phyloP scores from a whole-genome alignment of 2,113 vertebrate species.

The Microcebus ravelobensis region DNA sequence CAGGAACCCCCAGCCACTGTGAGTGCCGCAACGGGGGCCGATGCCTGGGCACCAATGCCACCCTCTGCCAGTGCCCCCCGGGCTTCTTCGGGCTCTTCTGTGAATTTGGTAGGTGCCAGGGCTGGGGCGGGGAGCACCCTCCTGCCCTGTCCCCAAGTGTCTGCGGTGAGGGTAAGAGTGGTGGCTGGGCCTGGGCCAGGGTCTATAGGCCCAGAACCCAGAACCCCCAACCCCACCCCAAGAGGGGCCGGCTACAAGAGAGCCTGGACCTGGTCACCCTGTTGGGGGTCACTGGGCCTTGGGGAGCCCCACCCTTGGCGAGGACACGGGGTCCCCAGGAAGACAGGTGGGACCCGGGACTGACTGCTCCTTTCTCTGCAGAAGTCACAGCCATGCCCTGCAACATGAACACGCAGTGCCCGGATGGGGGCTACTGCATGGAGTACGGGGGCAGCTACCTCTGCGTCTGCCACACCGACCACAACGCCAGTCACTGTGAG shows the following conservation, averaged over 20 bases:
- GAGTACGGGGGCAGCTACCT: constrained; percentile 95
- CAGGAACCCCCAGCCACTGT: constrained; percentile 87
- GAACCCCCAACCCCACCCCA: accelerated
- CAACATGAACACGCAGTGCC: constrained; percentile 93
- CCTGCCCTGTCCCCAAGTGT: neutral
- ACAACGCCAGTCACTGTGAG: constrained; percentile 91
- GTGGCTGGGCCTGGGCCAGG: neutral
- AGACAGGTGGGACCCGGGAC: neutral
- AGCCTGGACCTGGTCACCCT: neutral
- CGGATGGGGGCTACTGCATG: constrained; percentile 94
- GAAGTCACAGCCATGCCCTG: constrained; percentile 96
- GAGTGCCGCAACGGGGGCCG: constrained; percentile 94
- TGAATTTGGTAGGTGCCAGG: constrained; percentile 91
- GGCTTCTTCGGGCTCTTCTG: constrained; percentile 95
- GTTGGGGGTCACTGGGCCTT: neutral
- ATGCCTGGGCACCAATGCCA: constrained; percentile 90
- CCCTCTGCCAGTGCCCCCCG: constrained; percentile 92
- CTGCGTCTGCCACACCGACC: constrained; percentile 95
- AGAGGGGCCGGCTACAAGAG: neutral
- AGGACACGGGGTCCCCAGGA: neutral
- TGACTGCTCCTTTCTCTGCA: constrained; percentile 72
- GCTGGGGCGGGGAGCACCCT: neutral
- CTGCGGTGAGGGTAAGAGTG: no score
- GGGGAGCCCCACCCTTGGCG: neutral
- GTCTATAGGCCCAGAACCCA: neutral